These are phyloP conservation scores for Campoletis raptor DNA, from an alignment of 2,888 invertebrate species.

Conservation along the genomic window DNA sequence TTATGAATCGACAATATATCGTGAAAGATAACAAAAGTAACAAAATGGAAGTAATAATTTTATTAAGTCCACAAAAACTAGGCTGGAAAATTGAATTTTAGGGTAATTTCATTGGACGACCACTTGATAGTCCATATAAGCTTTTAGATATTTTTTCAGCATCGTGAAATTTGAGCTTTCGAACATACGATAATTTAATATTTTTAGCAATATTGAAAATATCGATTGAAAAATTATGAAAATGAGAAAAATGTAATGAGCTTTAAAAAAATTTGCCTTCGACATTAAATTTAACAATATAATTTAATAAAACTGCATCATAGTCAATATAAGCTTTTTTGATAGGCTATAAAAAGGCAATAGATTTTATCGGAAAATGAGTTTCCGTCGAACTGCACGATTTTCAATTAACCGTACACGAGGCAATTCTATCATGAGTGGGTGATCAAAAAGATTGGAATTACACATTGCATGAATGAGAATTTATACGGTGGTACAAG, in stretches of 20 bases:
- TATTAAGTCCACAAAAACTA: not conserved
- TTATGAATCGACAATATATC: not conserved
- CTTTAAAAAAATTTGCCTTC: not conserved
- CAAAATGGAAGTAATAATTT: not conserved
- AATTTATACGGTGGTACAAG: conserved; percentile 25
- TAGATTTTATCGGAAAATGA: conserved; percentile 19
- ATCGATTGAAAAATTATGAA: not conserved
- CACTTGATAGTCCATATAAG: not conserved
- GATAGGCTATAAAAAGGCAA: not conserved
- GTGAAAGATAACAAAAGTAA: not conserved
- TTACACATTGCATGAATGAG: not conserved
- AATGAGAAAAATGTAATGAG: not conserved
- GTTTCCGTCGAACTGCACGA: not conserved
- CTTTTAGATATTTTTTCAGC: not conserved
- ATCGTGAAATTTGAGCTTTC: not conserved
- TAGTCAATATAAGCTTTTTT: conserved; percentile 18
- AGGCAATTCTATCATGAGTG: not conserved
- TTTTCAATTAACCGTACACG: conserved; percentile 25
- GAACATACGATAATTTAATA: not conserved
- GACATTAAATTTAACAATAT: not conserved
- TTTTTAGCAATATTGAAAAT: not conserved
- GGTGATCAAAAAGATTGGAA: conserved; percentile 24
- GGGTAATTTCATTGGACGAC: not conserved
- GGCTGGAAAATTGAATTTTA: not conserved
- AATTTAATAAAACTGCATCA: not conserved